Conservation (phyloP, 2,888 invertebrate genomes). For the Torymus tubicola region DNA sequence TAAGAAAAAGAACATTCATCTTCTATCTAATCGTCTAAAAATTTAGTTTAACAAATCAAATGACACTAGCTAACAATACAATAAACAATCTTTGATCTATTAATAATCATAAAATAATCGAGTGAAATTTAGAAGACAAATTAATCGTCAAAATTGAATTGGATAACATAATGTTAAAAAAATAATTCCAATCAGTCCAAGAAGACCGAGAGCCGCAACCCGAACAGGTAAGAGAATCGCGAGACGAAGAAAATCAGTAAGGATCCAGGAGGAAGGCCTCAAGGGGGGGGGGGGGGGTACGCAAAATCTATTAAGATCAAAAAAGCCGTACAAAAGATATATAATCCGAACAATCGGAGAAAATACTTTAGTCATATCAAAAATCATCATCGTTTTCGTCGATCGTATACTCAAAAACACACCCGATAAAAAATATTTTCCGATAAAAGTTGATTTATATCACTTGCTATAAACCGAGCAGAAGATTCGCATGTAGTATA, state of each 20-base stretch:
- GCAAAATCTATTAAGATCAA: conserved; percentile 1
- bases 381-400: neutral
- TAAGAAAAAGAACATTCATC: neutral
- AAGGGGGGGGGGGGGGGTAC: neutral
- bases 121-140: no score
- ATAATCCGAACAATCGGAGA: conserved; percentile 19
- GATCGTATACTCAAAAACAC: neutral
- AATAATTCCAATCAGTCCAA: neutral
- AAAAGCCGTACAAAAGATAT: conserved; percentile 31
- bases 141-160: no score
- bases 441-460: no score
- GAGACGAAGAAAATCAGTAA: conserved; percentile 18
- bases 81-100: no score
- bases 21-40: no score
- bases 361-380: conserved; percentile 1
- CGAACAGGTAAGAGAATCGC: neutral
- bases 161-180: no score
- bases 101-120: no score
- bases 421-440: neutral
- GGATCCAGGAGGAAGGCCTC: neutral
- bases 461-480: no score
- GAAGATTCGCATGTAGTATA: neutral
- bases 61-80: no score
- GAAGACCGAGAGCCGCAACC: conserved; percentile 21
- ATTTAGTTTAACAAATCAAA: no score